Evolutionary conservation across 2,888 invertebrate genomes (phyloP).

Genomic region (Nomada lathburiana): DNA sequence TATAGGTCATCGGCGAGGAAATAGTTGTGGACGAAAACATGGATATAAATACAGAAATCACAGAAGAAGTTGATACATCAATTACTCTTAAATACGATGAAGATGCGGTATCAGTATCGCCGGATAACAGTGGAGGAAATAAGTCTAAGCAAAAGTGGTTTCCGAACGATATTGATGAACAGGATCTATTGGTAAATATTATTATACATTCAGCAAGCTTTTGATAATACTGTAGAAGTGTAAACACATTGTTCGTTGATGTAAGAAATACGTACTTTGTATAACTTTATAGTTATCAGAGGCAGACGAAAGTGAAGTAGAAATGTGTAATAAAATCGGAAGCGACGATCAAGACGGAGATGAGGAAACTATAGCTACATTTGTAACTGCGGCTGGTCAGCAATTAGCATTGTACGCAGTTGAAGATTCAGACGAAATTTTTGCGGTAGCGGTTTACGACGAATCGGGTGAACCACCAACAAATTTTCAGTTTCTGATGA

Average conservation of each 20-base stretch:
- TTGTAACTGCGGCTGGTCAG: constrained; percentile 81
- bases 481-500: constrained; percentile 82
- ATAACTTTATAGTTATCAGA: constrained; percentile 46
- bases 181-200: constrained; percentile 50
- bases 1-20: constrained; percentile 60
- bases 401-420: constrained; percentile 82
- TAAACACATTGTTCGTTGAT: background rate
- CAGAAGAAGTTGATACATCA: constrained; percentile 13
- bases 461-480: constrained; percentile 82
- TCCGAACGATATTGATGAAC: constrained; percentile 4
- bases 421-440: constrained; percentile 82
- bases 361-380: constrained; percentile 83
- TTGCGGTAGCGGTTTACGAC: constrained; percentile 82
- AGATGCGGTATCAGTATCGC: constrained; percentile 23
- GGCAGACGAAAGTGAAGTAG: constrained; percentile 53
- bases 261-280: background rate
- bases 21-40: constrained; percentile 56
- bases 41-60: constrained; percentile 37
- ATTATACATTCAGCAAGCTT: background rate
- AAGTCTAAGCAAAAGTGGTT: constrained; percentile 48
- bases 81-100: constrained; percentile 30
- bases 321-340: constrained; percentile 32
- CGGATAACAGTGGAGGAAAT: background rate
- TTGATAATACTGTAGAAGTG: background rate
- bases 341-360: constrained; percentile 73